These are phyloP conservation scores for Spinus pinus DNA, from an alignment of 2,797 vertebrate genomes.

Conservation along the genomic window DNA sequence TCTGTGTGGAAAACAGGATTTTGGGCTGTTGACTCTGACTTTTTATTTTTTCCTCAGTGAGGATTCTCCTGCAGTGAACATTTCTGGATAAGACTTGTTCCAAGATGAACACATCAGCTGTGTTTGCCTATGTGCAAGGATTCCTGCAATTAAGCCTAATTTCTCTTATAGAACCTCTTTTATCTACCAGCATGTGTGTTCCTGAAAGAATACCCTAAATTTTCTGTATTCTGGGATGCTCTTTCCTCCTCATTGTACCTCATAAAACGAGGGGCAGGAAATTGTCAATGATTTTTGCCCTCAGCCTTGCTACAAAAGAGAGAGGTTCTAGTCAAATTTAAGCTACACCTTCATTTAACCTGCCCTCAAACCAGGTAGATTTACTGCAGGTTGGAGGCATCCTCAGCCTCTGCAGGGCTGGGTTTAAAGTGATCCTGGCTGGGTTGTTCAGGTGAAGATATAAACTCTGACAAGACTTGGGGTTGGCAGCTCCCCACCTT, in stretches of 20 bases:
- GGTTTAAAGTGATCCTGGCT: background rate
- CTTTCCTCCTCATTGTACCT: background rate
- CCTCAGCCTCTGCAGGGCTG: background rate
- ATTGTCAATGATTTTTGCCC: background rate
- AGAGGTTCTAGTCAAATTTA: background rate
- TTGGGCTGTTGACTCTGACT: background rate
- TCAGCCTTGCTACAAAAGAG: background rate
- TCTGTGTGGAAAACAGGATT: background rate
- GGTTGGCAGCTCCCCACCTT: background rate
- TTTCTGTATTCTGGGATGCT: background rate
- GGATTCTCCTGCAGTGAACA: background rate
- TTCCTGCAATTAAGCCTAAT: background rate
- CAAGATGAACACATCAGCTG: background rate
- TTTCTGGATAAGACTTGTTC: background rate
- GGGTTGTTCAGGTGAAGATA: background rate
- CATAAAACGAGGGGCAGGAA: accelerated
- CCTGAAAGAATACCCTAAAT: background rate
- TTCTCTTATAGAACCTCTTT: background rate
- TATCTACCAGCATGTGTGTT: background rate
- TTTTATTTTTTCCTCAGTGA: background rate
- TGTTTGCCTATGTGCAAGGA: background rate
- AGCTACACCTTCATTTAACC: background rate
- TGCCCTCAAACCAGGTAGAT: background rate
- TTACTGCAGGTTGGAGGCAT: background rate
- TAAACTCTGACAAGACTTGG: background rate